Evolutionary conservation across 2,888 invertebrate genomes (phyloP), one percentile per base, ranked within the genome.

Genomic region (Therioaphis trifolii): DNA sequence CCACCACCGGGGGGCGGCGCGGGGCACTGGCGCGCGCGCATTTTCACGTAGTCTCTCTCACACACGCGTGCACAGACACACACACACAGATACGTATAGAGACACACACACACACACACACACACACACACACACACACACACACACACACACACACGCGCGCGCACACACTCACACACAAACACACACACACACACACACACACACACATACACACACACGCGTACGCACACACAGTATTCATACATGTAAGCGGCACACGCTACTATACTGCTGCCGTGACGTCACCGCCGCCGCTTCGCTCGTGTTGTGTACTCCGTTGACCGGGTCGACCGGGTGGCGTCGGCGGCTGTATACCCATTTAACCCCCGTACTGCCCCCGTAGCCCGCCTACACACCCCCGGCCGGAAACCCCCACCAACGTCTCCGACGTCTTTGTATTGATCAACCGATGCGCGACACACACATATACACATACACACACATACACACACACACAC

Each of bases 371-470:
- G 40, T 40, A n/a, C 15, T 43, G 11, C 12, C 46, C 35, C 15
- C 52, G 18, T 1, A 46, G 35, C 21, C 29, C 61, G 43, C 29
- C 29, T 14, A 3, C 29, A 29, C 69, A 1, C 58, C 58, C 9
- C 9, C 24, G 24, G 11, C 21, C 21, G 9, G 9, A 24, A 58
- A 24, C 69, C 18, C 18, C 9, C 66, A 35, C 40, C 27, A 14
- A 11, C 46, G 49, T 9, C 55, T n/a, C 78, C 40, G 35, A 66
- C 72, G 82, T 72, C 82, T 82, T 82, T 74, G 82, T 82, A 82
- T 82, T 82, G 82, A 82, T 82, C 82, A 82, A 63, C 82, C 74
- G 72, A 52, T 49, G 82, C 74, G 74, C 72, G 80, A 40, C 35
- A 40, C 52, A 40, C 78, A 68, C 78, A 24, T 61, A 12, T 27